Conservation (phyloP, 2,113 vertebrate genomes). For the Erythrolamprus reginae region DNA sequence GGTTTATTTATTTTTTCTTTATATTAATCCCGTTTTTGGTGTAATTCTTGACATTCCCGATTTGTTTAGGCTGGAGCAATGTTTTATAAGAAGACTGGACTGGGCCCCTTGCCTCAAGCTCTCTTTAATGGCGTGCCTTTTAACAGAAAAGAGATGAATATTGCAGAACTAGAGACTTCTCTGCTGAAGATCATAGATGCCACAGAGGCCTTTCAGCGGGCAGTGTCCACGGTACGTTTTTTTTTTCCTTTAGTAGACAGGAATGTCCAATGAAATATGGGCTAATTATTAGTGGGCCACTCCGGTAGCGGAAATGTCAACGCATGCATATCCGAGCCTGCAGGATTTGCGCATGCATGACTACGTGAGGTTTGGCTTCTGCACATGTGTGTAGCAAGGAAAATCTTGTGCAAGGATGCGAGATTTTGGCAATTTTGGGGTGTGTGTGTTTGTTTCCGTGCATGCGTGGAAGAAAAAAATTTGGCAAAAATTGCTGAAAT, state of each 20-base stretch:
- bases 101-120: conserved; percentile 83
- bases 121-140: conserved; percentile 92
- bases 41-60: conserved; percentile 58
- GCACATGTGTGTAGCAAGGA: no score
- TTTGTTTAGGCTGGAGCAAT: conserved; percentile 77
- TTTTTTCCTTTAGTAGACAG: conserved; percentile 22
- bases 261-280: conserved; percentile 27
- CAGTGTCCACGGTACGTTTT: conserved; percentile 81
- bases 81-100: conserved; percentile 84
- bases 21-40: conserved; percentile 22
- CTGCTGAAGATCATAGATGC: conserved; percentile 85
- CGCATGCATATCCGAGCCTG: no score
- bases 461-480: no score
- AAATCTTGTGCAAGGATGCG: no score
- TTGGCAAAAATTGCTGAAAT: no score
- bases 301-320: no score
- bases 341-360: no score
- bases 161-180: conserved; percentile 78
- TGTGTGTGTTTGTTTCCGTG: no score
- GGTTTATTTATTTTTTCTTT: conserved; percentile 23
- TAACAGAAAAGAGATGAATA: conserved; percentile 78
- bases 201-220: conserved; percentile 80
- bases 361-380: no score
- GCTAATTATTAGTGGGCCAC: no score
- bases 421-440: no score